These are phyloP conservation scores for Dipodomys ordii DNA, from an alignment of 2,113 vertebrate species.

Conservation along the genomic window DNA sequence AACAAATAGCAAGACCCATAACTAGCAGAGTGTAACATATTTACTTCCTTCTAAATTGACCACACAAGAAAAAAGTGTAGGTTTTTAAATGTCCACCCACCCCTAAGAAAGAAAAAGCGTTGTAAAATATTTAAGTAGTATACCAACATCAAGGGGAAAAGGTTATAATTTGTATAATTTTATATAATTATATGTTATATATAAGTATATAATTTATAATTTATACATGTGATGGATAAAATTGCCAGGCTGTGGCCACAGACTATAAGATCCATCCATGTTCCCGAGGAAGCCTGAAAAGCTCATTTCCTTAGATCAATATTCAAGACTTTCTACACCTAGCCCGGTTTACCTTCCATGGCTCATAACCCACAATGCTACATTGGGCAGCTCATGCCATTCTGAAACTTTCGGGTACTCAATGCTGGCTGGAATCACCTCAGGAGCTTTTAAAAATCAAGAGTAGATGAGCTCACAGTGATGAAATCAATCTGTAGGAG, in stretches of 20 bases:
- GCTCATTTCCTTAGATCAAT: slow-evolving; percentile 31
- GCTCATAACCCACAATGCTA: neutral
- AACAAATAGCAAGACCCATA: neutral
- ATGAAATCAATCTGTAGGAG: neutral
- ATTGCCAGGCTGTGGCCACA: neutral
- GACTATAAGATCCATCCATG: neutral
- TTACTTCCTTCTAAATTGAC: neutral
- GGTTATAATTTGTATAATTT: no score
- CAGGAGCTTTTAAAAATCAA: neutral
- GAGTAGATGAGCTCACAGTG: neutral
- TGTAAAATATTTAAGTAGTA: neutral
- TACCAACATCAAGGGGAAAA: neutral
- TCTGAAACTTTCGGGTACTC: neutral
- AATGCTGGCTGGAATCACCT: neutral
- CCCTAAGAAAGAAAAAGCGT: neutral
- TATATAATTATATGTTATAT: no score
- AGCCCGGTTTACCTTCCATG: neutral
- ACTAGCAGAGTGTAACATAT: neutral
- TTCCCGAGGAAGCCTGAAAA: neutral
- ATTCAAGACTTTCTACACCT: neutral
- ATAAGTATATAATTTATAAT: neutral
- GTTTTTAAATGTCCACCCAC: neutral
- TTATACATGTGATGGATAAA: slow-evolving; percentile 47
- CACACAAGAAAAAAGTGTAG: neutral
- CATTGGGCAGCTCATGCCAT: neutral